Base-by-base conservation (phyloP, 2,797 vertebrate genomes). In the Ataeniobius toweri region DNA sequence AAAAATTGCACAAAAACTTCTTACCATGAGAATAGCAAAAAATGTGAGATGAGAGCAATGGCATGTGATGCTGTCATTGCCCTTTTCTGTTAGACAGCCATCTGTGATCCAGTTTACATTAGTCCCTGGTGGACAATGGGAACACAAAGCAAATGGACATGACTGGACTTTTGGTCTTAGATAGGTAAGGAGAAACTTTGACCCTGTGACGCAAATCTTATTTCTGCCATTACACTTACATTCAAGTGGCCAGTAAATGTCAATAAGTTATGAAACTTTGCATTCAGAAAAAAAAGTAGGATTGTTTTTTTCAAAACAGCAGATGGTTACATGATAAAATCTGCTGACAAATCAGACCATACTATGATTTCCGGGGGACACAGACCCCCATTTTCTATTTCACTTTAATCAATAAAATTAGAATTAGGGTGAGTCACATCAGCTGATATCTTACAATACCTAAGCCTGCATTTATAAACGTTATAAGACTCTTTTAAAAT, bases 1-100 rank as follows among this genome's bases (percentile, higher is more conserved):
- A 51, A 61, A 55, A 51, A 0, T 48, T 26, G 44, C 3, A 0
- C 46, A 14, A 8, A 2, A 3, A 22, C 1, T 5, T 59, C 75
- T 90, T 77, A 94, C 93, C 93, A 92, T 59, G n/a, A 93, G 68
- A 8, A 94, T 41, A 16, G 92, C 91, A 82, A 94, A 94, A 70
- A 93, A 94, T 1, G 92, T 91, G 5, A 94, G 78, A 83, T 94
- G 92, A 26, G 80, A 84, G 63, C 93, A 94, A 1, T 41, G 55
- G 68, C 93, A 93, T 0, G 26, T 83, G 67, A 93, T 24, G 16
- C 4, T 87, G 58, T n/a, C 63, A 8, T 72, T 63, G 1, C 2
- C 39, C 61, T 71, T 20, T 0, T 1, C 0, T 24, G 85, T 93
- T 26, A 13, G 0, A 70, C 91, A 94, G 73, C 91, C 93, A 1